Percentiles rank a stretch among this genome's conserved stretches.
These are phyloP conservation scores for Miniopterus natalensis DNA, from an alignment of 2,113 vertebrate genomes.

Conservation along the genomic window DNA sequence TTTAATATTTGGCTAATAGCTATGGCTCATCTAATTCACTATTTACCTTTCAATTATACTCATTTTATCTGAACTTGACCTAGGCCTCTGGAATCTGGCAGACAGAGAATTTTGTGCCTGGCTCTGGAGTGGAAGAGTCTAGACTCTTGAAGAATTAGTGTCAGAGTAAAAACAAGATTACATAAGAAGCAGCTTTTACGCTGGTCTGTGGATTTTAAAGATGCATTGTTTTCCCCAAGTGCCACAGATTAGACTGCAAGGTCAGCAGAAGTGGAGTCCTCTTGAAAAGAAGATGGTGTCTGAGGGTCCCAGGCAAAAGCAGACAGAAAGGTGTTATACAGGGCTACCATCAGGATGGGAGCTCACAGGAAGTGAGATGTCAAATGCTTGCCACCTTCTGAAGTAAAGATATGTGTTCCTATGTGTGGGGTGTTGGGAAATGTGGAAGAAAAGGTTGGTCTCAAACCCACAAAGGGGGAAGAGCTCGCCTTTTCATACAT, in stretches of 20 bases:
- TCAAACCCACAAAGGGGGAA: background rate
- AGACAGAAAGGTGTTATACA: background rate
- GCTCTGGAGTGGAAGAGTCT: background rate
- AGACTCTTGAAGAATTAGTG: background rate
- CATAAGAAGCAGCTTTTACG: background rate
- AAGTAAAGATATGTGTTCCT: background rate
- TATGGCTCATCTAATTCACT: background rate
- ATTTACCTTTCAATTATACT: background rate
- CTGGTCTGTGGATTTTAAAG: background rate
- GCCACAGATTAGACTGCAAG: background rate
- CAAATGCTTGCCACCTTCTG: background rate
- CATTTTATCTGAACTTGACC: background rate
- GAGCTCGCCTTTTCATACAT: background rate
- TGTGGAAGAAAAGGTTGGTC: background rate
- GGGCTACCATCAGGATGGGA: background rate
- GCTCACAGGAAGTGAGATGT: background rate
- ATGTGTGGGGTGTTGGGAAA: background rate
- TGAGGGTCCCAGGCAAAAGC: background rate
- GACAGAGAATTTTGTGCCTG: background rate
- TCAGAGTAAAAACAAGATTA: background rate
- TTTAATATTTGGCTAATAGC: background rate
- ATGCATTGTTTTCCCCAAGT: background rate
- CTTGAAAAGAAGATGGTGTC: background rate
- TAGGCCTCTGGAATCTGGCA: background rate
- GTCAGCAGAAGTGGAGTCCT: background rate